Evolutionary conservation across 2,888 invertebrate genomes (phyloP), one percentile per base, ranked within the genome.

Genomic region (Alviniconcha strummeri): DNA sequence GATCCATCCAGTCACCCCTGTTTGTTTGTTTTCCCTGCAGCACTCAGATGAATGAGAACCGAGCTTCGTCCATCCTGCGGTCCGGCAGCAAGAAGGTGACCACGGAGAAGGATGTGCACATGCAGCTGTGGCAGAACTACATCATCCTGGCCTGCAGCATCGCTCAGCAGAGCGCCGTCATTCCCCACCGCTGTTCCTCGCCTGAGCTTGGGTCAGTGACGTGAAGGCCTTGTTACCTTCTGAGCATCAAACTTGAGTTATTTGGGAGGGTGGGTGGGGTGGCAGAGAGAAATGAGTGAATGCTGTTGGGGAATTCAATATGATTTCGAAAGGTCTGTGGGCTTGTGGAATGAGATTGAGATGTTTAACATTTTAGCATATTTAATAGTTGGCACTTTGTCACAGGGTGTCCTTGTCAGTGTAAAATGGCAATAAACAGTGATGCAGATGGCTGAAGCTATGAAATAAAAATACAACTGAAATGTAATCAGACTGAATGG

Each of bases 121-220:
- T 99, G 95, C 97, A 97, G 94, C 96, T 99, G 55, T 99, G 99
- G 99, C 97, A 98, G 93, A 99, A 99, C 95, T 99, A 99, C 94
- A 96, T 98, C 90, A 97, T 98, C 19, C 97, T 99, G 95, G 98
- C 98, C 9, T 99, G 99, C 95, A 96, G 98, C 82, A 97, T 99
- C 77, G 98, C 98, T 7, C 99, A 99, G 15, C 97, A 98, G 55
- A 96, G 97, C 86, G 97, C 97, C 0, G 97, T 89, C n/a, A 85
- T 90, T 36, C 88, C 90, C 8, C 89, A 89, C 9, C 85, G 91
- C 75, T 91, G 90, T 85, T 86, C 90, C 19, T 90, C 90, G 54
- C 91, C 92, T n/a, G 92, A 91, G 76, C 88, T 91, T 8, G 89
- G 91, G 91, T 92, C 83, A 84, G 88, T 84, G 4, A 6, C 36